Base-by-base conservation (phyloP, 2,797 vertebrate species). In the Falco novaeseelandiae region DNA sequence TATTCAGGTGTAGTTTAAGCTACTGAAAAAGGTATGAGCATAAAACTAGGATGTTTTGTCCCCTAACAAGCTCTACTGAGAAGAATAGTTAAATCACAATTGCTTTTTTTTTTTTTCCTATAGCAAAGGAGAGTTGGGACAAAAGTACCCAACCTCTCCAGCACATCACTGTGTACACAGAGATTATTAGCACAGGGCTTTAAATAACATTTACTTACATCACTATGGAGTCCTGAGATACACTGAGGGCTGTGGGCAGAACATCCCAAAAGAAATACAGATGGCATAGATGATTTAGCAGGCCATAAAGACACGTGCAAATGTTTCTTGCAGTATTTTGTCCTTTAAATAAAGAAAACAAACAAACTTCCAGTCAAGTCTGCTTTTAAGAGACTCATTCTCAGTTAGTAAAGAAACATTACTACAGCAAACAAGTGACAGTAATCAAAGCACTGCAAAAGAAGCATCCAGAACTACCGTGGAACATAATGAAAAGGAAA, bases 351-450 rank as follows among this genome's bases (percentile, higher is more conserved):
- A 61, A 90, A 76, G 48, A 66, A 90, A 95, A 69, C 16, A 96
- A 80, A 59, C 7, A 82, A 78, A 30, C 7, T 1, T 12, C 1
- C 27, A 59, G 14, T 40, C 90, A 91, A 65, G 46, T 48, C 44
- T 95, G 62, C 59, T 97, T 96, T 92, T 95, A 94, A 87, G 76
- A 97, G 51, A 44, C 19, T 87, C 55, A 40, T 84, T 71, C 30
- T 71, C 3, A 1, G 32, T 51, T 59, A 42, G 51, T 52, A 77
- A 67, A 74, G 48, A 65, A 57, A 48, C 48, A 38, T 84, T 86
- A 48, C 34, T 77, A 51, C 19, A 26, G 6, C 8, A 66, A 83
- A 19, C 27, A 86, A 87, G 40, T 65, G 70, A 52, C 61, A 67
- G 58, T 48, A 95, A 78, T 72, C 84, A 95, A 63, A 94, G 42